Conservation (phyloP, 2,888 invertebrate genomes). For the Thecocarcelia acutangulata region DNA sequence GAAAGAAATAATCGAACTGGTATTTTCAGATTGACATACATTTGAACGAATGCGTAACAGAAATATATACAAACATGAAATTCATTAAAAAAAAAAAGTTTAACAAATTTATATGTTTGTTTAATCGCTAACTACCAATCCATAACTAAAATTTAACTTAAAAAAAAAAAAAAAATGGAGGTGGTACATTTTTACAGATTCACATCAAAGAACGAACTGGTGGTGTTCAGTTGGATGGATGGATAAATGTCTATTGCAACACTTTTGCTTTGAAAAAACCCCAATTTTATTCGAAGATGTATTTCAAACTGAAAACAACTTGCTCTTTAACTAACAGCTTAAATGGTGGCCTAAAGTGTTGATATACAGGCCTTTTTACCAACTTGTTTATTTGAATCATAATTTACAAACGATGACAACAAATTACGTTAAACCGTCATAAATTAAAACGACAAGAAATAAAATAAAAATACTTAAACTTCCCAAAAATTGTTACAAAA, state of each 20-base stretch:
- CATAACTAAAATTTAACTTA: neutral
- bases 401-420: conserved; percentile 66
- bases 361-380: conserved; percentile 4
- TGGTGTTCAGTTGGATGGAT: neutral
- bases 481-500: conserved; percentile 47
- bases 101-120: neutral
- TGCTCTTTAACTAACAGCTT: conserved; percentile 47
- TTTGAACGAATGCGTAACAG: too few species aligned
- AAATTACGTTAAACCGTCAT: conserved; percentile 64
- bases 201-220: conserved; percentile 6
- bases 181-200: conserved; percentile 21
- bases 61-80: too few species aligned
- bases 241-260: conserved; percentile 41
- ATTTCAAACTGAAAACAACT: conserved; percentile 38
- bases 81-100: too few species aligned
- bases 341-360: conserved; percentile 51
- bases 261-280: conserved; percentile 62
- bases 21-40: neutral
- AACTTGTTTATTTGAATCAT: conserved; percentile 53
- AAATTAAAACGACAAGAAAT: conserved; percentile 56
- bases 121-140: conserved; percentile 23
- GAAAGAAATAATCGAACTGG: too few species aligned
- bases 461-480: conserved; percentile 18
- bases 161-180: neutral
- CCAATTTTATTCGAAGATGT: conserved; percentile 2